phyloP scores from a whole-genome alignment of 2,113 vertebrate species.

The Rhinopithecus roxellana region DNA sequence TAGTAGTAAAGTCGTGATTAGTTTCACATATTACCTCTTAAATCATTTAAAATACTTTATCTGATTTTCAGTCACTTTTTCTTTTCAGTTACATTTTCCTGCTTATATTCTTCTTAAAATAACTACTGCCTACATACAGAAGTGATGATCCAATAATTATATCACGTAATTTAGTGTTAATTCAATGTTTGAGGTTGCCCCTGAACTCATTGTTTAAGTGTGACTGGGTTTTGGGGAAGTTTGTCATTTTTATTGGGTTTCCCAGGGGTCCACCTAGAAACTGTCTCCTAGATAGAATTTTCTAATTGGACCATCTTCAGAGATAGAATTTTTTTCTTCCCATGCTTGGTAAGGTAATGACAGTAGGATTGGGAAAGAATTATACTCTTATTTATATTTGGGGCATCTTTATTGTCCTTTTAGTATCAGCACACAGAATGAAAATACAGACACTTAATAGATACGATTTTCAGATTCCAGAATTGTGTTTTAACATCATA shows the following conservation, averaged over 20 bases:
- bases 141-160: neutral
- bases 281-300: neutral
- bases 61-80: neutral
- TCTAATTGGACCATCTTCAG: neutral
- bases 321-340: neutral
- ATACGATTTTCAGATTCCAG: neutral
- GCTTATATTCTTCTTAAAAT: constrained; percentile 35
- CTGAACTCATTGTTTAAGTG: neutral
- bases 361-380: neutral
- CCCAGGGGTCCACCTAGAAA: neutral
- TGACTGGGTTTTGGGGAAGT: neutral
- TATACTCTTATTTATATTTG: neutral
- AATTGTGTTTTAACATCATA: neutral
- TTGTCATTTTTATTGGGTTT: neutral
- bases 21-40: neutral
- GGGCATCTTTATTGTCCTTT: neutral
- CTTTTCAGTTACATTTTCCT: neutral
- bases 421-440: neutral
- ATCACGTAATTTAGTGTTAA: neutral
- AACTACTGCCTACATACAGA: neutral
- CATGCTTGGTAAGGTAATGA: neutral
- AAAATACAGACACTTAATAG: neutral
- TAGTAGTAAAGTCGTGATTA: constrained; percentile 1
- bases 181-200: neutral
- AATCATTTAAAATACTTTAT: neutral